Conservation (phyloP, 2,113 vertebrate species). For the Agapornis roseicollis region DNA sequence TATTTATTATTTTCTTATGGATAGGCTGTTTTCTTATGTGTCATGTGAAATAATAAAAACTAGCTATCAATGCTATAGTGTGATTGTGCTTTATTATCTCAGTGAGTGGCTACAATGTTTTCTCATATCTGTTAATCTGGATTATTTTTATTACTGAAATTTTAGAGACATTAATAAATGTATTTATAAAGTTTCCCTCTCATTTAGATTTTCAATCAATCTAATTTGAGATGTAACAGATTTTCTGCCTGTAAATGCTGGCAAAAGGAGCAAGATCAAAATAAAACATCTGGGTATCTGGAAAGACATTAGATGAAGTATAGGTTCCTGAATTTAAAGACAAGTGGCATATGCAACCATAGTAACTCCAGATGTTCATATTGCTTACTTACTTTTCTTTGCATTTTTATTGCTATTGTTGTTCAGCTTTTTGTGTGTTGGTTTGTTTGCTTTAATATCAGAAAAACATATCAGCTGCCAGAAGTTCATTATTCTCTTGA, state of each 20-base stretch:
- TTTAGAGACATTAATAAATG: background rate
- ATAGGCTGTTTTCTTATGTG: constrained; percentile 72
- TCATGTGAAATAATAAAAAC: constrained; percentile 76
- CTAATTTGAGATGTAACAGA: background rate
- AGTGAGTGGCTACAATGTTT: constrained; percentile 7
- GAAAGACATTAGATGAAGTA: background rate
- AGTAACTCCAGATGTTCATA: background rate
- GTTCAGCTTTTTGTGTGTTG: background rate
- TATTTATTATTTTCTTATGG: constrained; percentile 76
- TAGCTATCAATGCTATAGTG: constrained; percentile 66
- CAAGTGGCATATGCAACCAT: background rate
- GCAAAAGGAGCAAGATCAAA: background rate
- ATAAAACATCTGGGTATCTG: background rate
- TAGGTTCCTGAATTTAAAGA: background rate
- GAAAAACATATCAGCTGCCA: background rate
- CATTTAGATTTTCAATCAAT: background rate
- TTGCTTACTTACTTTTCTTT: background rate
- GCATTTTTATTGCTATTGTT: background rate
- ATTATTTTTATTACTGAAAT: background rate
- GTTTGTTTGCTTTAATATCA: background rate
- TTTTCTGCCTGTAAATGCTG: background rate
- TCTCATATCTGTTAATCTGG: background rate
- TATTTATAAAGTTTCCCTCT: background rate
- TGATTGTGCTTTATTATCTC: constrained; percentile 71
- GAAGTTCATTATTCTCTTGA: background rate